A percentile compares a stretch with the other conserved stretches of the same genome.
Evolutionary conservation across 2,888 invertebrate species (phyloP).

Genomic region (Meteorus cinctellus): DNA sequence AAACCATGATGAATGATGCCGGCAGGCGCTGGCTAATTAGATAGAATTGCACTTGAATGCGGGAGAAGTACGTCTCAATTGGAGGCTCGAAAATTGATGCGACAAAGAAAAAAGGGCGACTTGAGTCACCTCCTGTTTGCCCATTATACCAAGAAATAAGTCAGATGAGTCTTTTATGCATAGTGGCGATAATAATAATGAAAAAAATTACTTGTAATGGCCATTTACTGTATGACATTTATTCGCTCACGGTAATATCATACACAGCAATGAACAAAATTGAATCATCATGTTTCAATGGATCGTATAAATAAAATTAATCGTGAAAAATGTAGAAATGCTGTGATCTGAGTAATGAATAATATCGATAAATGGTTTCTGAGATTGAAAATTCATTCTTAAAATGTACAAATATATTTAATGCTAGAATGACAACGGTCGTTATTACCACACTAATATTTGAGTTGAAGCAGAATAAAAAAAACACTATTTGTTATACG

Average conservation of each 20-base stretch:
- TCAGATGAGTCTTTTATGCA: constrained; percentile 16
- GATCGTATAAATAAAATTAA: too few relatives aligned
- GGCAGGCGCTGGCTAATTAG: constrained; percentile 41
- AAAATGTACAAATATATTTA: too few relatives aligned
- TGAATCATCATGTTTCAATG: too few relatives aligned
- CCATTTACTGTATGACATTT: background rate
- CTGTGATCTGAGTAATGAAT: too few relatives aligned
- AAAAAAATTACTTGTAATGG: constrained; percentile 12
- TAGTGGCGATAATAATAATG: constrained; percentile 20
- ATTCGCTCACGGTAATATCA: background rate
- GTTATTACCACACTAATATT: too few relatives aligned
- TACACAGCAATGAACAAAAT: too few relatives aligned
- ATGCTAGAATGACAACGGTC: too few relatives aligned
- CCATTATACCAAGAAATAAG: constrained; percentile 14
- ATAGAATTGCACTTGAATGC: constrained; percentile 37
- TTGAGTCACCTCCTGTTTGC: constrained; percentile 4
- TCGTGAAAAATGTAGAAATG: too few relatives aligned
- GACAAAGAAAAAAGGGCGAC: constrained; percentile 36
- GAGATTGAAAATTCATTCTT: too few relatives aligned
- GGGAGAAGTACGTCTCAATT: constrained; percentile 33
- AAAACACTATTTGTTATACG: too few relatives aligned
- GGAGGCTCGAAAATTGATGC: constrained; percentile 38
- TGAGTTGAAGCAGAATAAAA: too few relatives aligned
- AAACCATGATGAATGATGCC: constrained; percentile 29
- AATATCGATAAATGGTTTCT: too few relatives aligned